Evolutionary conservation across 2,113 vertebrate species (phyloP).

Genomic region (Prochilodus magdalenae): DNA sequence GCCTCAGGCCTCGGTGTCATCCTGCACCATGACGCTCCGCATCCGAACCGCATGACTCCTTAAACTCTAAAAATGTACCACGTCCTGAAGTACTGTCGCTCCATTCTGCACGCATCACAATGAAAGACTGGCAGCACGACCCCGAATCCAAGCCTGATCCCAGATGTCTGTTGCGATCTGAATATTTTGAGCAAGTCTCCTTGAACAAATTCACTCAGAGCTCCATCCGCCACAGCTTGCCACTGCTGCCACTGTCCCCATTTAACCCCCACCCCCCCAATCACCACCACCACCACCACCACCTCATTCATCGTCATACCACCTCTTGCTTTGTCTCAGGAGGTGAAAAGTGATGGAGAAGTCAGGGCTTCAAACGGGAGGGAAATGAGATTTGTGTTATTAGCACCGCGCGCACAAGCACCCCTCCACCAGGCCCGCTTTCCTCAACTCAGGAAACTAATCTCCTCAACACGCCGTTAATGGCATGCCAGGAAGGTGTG

Average conservation of each 20-base stretch:
- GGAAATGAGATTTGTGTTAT: constrained; percentile 57
- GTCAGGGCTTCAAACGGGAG: constrained; percentile 36
- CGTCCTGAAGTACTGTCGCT: not conserved
- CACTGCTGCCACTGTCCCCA: constrained; percentile 1
- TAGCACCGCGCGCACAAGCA: constrained; percentile 27
- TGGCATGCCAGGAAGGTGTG: constrained; percentile 61
- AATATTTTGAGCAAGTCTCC: not conserved
- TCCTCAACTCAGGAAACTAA: constrained; percentile 62
- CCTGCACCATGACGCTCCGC: not conserved
- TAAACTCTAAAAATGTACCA: not conserved
- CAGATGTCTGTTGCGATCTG: not conserved
- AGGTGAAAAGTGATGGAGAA: constrained; percentile 48
- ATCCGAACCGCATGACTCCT: not conserved
- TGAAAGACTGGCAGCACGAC: not conserved
- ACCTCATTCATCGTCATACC: constrained; percentile 13
- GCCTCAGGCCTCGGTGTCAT: not conserved
- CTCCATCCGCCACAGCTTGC: not conserved
- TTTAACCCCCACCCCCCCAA: constrained; percentile 14
- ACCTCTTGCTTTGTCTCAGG: constrained; percentile 32
- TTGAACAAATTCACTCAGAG: not conserved
- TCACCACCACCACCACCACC: too few species aligned
- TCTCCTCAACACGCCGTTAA: constrained; percentile 62
- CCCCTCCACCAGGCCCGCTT: constrained; percentile 47
- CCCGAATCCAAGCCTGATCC: not conserved
- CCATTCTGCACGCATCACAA: not conserved